phyloP scores from a whole-genome alignment of 2,797 vertebrate species.

The Synanceia verrucosa region DNA sequence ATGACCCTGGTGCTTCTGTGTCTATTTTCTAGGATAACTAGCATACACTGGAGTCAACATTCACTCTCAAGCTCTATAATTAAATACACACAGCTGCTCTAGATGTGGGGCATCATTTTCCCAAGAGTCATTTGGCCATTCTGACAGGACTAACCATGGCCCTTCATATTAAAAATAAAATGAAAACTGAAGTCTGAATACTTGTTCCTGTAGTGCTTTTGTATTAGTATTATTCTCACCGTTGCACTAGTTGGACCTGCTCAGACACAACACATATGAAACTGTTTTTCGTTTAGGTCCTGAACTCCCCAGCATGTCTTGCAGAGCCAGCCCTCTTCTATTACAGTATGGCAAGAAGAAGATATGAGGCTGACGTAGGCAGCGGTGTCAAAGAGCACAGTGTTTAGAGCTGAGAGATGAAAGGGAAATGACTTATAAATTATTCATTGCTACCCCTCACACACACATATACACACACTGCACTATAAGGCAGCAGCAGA shows the following conservation, averaged over 20 bases:
- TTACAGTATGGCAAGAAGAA: slow-evolving; percentile 25
- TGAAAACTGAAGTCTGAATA: slow-evolving; percentile 13
- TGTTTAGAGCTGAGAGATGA: slow-evolving; percentile 59
- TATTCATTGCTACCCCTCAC: slow-evolving; percentile 50
- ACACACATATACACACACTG: too few species aligned
- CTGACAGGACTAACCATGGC: slow-evolving; percentile 5
- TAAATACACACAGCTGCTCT: slow-evolving; percentile 54
- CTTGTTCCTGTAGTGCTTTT: background rate
- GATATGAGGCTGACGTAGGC: slow-evolving; percentile 21
- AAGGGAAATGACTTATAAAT: slow-evolving; percentile 63
- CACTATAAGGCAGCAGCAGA: slow-evolving; percentile 23
- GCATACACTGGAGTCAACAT: slow-evolving; percentile 26
- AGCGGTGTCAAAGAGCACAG: slow-evolving; percentile 27
- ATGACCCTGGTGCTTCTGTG: slow-evolving; percentile 10
- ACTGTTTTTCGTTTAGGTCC: background rate
- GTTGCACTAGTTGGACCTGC: background rate
- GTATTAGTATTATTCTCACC: background rate
- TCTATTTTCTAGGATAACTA: slow-evolving; percentile 22
- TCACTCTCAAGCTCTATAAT: slow-evolving; percentile 38
- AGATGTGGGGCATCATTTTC: slow-evolving; percentile 45
- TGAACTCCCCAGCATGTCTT: slow-evolving; percentile 47
- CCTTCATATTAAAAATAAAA: slow-evolving; percentile 29
- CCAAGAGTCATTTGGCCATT: slow-evolving; percentile 40
- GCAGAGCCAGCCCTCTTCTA: slow-evolving; percentile 27
- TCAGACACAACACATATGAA: background rate